Evolutionary conservation across 2,113 vertebrate species (phyloP).

Genomic region (Pteruthius melanotis): DNA sequence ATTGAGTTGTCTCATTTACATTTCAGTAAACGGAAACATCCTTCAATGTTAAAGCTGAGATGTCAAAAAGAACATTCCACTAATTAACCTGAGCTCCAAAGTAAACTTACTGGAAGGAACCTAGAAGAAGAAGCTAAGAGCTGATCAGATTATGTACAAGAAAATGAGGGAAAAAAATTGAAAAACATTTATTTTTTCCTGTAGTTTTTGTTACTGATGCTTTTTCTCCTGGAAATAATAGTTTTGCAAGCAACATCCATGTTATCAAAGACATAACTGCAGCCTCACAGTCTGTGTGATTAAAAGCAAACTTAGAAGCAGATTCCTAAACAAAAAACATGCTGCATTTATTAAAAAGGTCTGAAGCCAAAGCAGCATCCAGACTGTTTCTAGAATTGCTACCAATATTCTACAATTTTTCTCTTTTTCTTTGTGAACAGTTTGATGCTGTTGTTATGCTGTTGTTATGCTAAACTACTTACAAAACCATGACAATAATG

Average conservation of each 20-base stretch:
- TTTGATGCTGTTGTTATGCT: background rate
- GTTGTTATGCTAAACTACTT: background rate
- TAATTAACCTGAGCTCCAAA: background rate
- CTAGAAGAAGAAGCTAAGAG: background rate
- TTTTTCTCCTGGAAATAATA: background rate
- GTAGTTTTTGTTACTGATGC: background rate
- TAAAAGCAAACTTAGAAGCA: background rate
- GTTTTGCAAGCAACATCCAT: background rate
- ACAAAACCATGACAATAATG: background rate
- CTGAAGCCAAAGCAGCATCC: background rate
- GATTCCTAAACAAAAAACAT: background rate
- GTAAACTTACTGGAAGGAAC: background rate
- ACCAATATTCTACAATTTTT: background rate
- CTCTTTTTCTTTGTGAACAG: background rate
- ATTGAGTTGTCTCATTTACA: background rate
- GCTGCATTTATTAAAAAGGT: background rate
- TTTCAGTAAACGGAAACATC: background rate
- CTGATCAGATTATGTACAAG: background rate
- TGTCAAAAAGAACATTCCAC: background rate
- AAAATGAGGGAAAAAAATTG: background rate
- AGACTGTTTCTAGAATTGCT: background rate
- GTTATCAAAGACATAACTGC: background rate
- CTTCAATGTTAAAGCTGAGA: background rate
- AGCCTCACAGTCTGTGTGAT: background rate
- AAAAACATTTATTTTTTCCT: background rate